Percentiles rank a stretch among this genome's conserved stretches.
Evolutionary conservation across 1,140 invertebrate genomes (phyloP).

Genomic region (Brachionus rubens): DNA sequence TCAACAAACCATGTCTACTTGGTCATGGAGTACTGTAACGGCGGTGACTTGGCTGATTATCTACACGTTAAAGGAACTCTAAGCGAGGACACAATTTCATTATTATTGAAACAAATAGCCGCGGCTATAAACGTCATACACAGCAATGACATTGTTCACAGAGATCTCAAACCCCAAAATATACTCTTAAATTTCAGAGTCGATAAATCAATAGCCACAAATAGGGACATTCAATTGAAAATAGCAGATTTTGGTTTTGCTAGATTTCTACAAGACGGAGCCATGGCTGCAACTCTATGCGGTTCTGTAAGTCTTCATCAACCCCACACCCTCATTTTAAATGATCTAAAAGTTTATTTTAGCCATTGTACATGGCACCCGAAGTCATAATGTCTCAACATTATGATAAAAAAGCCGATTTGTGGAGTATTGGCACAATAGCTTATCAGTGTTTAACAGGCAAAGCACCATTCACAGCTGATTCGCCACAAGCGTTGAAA

Average conservation of each 20-base stretch:
- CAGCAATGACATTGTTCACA: slow-evolving; percentile 93
- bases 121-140: slow-evolving; percentile 42
- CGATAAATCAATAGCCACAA: slow-evolving; percentile 72
- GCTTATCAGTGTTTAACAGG: slow-evolving; percentile 97
- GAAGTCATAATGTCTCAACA: slow-evolving; percentile 99
- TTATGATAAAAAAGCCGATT: slow-evolving; percentile 96
- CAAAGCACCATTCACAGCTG: slow-evolving; percentile 94
- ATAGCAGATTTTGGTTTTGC: slow-evolving; percentile 97
- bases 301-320: slow-evolving; percentile 67
- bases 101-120: slow-evolving; percentile 83
- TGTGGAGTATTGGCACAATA: slow-evolving; percentile 98
- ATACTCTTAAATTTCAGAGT: slow-evolving; percentile 86
- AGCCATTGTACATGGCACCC: slow-evolving; percentile 98
- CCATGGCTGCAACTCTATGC: slow-evolving; percentile 98
- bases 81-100: slow-evolving; percentile 90
- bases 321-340: background rate
- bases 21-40: slow-evolving; percentile 99
- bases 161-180: slow-evolving; percentile 97
- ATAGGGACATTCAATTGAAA: slow-evolving; percentile 34
- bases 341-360: background rate
- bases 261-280: slow-evolving; percentile 91
- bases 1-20: slow-evolving; percentile 86
- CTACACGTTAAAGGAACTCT: slow-evolving; percentile 79
- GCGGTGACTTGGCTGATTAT: slow-evolving; percentile 96
- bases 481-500: slow-evolving; percentile 95